phyloP scores from a whole-genome alignment of 2,113 vertebrate genomes.

The Aptenodytes patagonicus region DNA sequence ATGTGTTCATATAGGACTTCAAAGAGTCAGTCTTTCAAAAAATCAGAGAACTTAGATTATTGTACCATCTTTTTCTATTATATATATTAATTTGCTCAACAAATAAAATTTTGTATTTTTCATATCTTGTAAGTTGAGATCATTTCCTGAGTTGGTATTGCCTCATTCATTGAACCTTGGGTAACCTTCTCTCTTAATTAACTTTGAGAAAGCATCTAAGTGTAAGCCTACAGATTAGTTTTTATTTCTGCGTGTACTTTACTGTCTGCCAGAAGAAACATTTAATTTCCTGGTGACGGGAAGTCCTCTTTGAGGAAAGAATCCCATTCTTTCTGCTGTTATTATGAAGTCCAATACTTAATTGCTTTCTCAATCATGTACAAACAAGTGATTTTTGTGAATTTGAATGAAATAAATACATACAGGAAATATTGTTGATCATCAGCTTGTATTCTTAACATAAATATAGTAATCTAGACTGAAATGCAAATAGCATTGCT shows the following conservation, averaged over 20 bases:
- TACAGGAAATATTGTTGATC: conserved; percentile 34
- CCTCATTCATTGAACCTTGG: conserved; percentile 50
- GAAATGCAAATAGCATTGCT: not conserved
- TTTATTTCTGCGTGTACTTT: conserved; percentile 62
- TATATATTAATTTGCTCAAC: not conserved
- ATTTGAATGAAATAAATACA: conserved; percentile 41
- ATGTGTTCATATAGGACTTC: not conserved
- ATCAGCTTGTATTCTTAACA: conserved; percentile 22
- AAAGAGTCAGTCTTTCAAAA: not conserved
- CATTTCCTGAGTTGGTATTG: conserved; percentile 6
- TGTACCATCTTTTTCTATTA: not conserved
- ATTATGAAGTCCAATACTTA: conserved; percentile 4
- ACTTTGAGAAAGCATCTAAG: conserved; percentile 61
- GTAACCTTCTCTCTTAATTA: conserved; percentile 67
- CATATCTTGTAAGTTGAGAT: not conserved
- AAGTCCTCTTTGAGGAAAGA: conserved; percentile 70
- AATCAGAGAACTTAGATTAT: not conserved
- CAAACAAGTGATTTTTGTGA: conserved; percentile 26
- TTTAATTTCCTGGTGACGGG: conserved; percentile 73
- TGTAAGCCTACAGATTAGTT: conserved; percentile 49
- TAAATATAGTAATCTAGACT: not conserved
- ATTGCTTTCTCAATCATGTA: not conserved
- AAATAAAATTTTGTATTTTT: not conserved
- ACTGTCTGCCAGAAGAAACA: conserved; percentile 73
- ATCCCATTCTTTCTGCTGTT: conserved; percentile 64